Base-by-base conservation (phyloP, 2,888 invertebrate species). In the Cerceris ruficornis region DNA sequence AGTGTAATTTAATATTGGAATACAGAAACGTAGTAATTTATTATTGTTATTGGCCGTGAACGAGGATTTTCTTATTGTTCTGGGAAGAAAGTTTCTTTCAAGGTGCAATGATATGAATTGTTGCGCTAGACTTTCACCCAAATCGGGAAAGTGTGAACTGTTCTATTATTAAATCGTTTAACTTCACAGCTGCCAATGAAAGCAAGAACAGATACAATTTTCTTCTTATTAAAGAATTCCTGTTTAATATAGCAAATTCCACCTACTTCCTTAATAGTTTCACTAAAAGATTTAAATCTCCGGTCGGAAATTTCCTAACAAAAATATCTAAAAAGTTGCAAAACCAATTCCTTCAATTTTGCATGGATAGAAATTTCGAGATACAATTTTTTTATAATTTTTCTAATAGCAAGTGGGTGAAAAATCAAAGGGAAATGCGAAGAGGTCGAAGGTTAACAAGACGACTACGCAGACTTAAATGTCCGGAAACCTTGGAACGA, bases 361-460 rank as follows among this genome's bases (percentile, higher is more conserved):
- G 1, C 28, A 28, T 4, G 4, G 28, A 28, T 28, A 28, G 28
- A 28, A 28, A 28, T 28, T 28, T 28, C 28, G 28, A 28, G 28
- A 1, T 28, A 28, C 28, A 2, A 28, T 4, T 28, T 28, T n/a
- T 28, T 28, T 28, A 28, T 28, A 28, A 28, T 28, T 28, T 28
- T 28, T 28, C 28, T 28, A 28, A 28, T 4, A 28, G 2, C 28
- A 28, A 28, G 28, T 1, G 28, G 4, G 28, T 28, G 4, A 64
- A 72, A 69, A n/a, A 42, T 58, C 61, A 41, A 49, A 60, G 11
- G 7, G 5, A 46, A 6, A 46, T 1, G 43, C 11, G 17, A 57
- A 67, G 46, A 69, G 58, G 55, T 73, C 61, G 69, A 61, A 76
- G 71, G 67, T 82, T 82, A 84, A 84, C 74, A 43, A 75, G 74